Percentiles rank a stretch among this genome's conserved stretches.
These are phyloP conservation scores for Panonychus citri DNA, from an alignment of 1,140 invertebrate genomes.

Conservation along the genomic window DNA sequence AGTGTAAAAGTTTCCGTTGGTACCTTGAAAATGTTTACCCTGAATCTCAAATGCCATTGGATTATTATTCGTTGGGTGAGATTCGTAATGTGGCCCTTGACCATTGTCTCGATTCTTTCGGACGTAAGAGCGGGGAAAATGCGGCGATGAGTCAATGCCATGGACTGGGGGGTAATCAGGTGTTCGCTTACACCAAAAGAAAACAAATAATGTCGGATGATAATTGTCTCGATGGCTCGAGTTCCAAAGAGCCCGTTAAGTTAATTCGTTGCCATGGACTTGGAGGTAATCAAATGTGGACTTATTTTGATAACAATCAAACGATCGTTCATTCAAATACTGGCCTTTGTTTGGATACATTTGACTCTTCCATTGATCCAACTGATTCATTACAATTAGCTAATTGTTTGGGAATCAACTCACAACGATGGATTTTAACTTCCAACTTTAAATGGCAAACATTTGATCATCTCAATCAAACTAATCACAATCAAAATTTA, in stretches of 20 bases:
- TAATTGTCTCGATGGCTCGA: slow-evolving; percentile 60
- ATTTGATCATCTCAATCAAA: background rate
- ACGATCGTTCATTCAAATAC: slow-evolving; percentile 74
- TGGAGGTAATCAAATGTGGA: slow-evolving; percentile 77
- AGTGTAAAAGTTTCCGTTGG: slow-evolving; percentile 95
- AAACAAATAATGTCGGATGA: slow-evolving; percentile 96
- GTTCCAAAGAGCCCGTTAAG: slow-evolving; percentile 55
- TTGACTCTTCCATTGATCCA: slow-evolving; percentile 37
- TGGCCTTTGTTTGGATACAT: slow-evolving; percentile 64
- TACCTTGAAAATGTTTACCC: slow-evolving; percentile 64
- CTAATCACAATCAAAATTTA: too few species aligned
- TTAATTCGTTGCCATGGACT: slow-evolving; percentile 77
- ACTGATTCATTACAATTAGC: slow-evolving; percentile 39
- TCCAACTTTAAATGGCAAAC: slow-evolving; percentile 21
- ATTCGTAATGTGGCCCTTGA: slow-evolving; percentile 64
- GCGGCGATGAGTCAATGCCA: slow-evolving; percentile 86
- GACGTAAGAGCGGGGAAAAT: slow-evolving; percentile 74
- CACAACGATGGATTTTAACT: slow-evolving; percentile 86
- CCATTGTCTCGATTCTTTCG: slow-evolving; percentile 83
- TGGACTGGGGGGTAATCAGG: slow-evolving; percentile 43
- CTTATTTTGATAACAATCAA: slow-evolving; percentile 49
- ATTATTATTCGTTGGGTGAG: slow-evolving; percentile 89
- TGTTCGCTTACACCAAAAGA: slow-evolving; percentile 83
- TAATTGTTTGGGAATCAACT: slow-evolving; percentile 38
- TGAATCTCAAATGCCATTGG: slow-evolving; percentile 85